phyloP scores from a whole-genome alignment of 2,888 invertebrate species.

The Phytoseiulus persimilis region DNA sequence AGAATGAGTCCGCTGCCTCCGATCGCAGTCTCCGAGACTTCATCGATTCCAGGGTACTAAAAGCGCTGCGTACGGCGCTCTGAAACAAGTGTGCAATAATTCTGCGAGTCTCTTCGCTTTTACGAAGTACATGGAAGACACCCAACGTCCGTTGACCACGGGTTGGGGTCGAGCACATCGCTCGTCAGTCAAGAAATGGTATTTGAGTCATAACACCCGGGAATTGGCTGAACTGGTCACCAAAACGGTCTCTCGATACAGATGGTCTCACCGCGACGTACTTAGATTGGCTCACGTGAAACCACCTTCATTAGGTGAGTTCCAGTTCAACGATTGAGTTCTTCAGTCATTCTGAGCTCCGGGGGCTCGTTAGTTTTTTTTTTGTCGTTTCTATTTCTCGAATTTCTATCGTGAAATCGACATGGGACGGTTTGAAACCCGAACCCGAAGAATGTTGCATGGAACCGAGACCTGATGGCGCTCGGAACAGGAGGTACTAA shows the following conservation, averaged over 20 bases:
- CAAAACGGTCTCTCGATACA: constrained; percentile 58
- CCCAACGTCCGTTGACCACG: constrained; percentile 48
- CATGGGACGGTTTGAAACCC: not conserved
- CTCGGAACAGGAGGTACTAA: no score
- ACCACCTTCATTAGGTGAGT: constrained; percentile 48
- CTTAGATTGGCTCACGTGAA: constrained; percentile 51
- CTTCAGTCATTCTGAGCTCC: no score
- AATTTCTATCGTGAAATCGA: no score
- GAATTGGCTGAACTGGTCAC: constrained; percentile 60
- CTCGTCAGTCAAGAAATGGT: constrained; percentile 60
- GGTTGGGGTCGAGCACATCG: constrained; percentile 61
- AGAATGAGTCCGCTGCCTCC: no score
- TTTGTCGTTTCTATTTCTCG: no score
- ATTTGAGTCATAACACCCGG: constrained; percentile 57
- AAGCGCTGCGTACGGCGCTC: constrained; percentile 55
- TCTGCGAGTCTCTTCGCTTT: constrained; percentile 62
- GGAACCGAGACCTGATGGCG: no score
- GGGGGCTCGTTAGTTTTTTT: no score
- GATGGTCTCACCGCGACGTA: constrained; percentile 66
- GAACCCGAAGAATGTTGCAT: no score
- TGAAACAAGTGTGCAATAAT: constrained; percentile 57
- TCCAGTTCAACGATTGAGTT: not conserved
- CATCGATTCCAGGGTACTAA: constrained; percentile 50
- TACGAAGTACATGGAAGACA: constrained; percentile 56
- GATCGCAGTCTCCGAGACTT: no score